Evolutionary conservation across 2,888 invertebrate genomes (phyloP), one percentile per base, ranked within the genome.

Genomic region (Drosophila rellima): DNA sequence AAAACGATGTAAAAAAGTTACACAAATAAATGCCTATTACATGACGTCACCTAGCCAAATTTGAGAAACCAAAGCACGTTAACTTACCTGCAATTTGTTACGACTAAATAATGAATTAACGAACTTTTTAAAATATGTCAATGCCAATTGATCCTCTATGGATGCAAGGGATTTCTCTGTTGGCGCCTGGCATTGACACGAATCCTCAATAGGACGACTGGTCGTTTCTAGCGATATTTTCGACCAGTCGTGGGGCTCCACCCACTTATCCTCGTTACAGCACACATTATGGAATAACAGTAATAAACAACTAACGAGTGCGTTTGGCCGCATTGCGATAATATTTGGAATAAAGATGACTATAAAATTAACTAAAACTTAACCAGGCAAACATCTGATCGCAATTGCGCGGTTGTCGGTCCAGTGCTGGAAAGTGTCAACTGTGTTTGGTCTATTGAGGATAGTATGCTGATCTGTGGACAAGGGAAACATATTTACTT

Each of bases 61-160:
- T 60, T 56, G 40, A 8, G n/a, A 45, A 33, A 6, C 1, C 2
- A 47, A 40, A 13, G 23, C 2, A 13, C 7, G 42, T 0, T 23
- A 51, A 63, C 81, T 70, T 68, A 90, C 91, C 77, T 77, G 68
- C 5, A 91, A 56, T 17, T 61, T 62, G 2, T 89, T 74, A 2
- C 81, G 78, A 42, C 74, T 75, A 31, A 91, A 90, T 45, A 91
- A 54, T 13, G 57, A 59, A n/a, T 68, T 77, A n/a, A 86, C 75
- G 45, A 90, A 89, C 55, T 90, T 91, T 64, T 80, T 90, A 42
- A 86, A 91, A 61, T 91, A 91, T 7, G 72, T 73, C 2, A 91
- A 69, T 2, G 91, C 82, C 5, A 88, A 70, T 20, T 65, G 71
- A 57, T 91, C 84, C 40, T 82, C 83, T 3, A 64, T 44, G 17